Evolutionary conservation across 2,797 vertebrate species (phyloP).

Genomic region (Sphenodon punctatus): DNA sequence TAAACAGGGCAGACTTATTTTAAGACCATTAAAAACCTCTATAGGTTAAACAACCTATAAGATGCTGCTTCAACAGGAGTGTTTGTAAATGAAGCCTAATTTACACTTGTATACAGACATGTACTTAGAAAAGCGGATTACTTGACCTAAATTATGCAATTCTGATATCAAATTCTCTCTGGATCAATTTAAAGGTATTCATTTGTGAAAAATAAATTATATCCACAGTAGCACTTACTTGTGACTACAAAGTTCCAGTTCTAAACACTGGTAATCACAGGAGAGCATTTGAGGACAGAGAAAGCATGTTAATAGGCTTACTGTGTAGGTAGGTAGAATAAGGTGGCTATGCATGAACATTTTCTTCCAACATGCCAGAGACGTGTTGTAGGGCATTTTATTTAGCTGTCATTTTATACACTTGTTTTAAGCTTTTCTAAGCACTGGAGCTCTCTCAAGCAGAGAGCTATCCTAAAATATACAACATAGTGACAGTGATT

Average conservation of each 20-base stretch:
- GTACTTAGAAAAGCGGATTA: background rate
- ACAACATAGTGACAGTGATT: background rate
- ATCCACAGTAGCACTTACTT: background rate
- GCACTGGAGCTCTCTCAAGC: background rate
- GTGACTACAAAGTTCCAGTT: background rate
- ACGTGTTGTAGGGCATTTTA: background rate
- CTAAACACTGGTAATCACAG: background rate
- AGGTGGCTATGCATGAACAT: background rate
- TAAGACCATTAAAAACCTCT: background rate
- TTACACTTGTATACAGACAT: background rate
- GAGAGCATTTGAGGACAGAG: background rate
- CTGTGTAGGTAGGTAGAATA: background rate
- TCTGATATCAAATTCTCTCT: background rate
- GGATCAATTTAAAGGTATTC: background rate
- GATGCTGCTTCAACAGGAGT: background rate
- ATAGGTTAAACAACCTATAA: background rate
- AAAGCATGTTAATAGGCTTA: background rate
- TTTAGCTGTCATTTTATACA: too few species aligned
- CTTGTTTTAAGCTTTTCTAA: too few species aligned
- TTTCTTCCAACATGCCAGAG: background rate
- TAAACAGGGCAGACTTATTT: background rate
- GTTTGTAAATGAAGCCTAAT: background rate
- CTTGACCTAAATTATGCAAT: background rate
- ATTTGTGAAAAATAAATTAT: background rate
- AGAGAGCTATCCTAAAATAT: fast-evolving